These are phyloP conservation scores for Drosophila ezoana DNA, from an alignment of 2,888 invertebrate genomes.

Conservation along the genomic window DNA sequence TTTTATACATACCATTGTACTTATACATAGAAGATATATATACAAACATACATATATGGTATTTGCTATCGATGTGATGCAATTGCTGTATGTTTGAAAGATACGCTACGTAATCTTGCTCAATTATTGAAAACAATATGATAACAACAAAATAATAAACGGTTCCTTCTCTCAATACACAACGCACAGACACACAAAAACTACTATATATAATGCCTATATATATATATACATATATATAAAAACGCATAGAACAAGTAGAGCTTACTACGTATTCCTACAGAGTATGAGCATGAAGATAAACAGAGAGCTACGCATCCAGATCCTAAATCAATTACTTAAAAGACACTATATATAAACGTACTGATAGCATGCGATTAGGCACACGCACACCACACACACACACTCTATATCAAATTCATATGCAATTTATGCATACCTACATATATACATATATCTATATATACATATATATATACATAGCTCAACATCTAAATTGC, in stretches of 20 bases:
- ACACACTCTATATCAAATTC: constrained; percentile 6
- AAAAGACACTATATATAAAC: constrained; percentile 11
- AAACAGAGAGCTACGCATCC: constrained; percentile 17
- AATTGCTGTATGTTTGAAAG: constrained; percentile 22
- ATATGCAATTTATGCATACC: constrained; percentile 11
- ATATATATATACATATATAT: constrained; percentile 20
- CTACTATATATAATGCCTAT: constrained; percentile 11
- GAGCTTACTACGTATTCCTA: constrained; percentile 76
- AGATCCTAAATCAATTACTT: constrained; percentile 28
- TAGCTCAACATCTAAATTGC: constrained; percentile 48
- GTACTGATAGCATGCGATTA: constrained; percentile 44
- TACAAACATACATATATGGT: constrained; percentile 42
- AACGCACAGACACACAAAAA: constrained; percentile 22
- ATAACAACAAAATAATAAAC: constrained; percentile 33
- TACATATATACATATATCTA: constrained; percentile 1
- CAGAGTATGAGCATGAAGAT: constrained; percentile 28
- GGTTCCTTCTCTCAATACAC: constrained; percentile 64
- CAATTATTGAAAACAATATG: constrained; percentile 63
- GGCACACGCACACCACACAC: constrained; percentile 25
- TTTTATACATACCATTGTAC: constrained; percentile 73
- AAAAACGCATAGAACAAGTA: constrained; percentile 62
- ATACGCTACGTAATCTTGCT: constrained; percentile 44
- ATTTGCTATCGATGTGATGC: constrained; percentile 36
- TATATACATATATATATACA: constrained; percentile 13
- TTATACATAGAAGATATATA: constrained; percentile 49